Conservation (phyloP, 2,888 invertebrate species). For the Dryomyza anilis region DNA sequence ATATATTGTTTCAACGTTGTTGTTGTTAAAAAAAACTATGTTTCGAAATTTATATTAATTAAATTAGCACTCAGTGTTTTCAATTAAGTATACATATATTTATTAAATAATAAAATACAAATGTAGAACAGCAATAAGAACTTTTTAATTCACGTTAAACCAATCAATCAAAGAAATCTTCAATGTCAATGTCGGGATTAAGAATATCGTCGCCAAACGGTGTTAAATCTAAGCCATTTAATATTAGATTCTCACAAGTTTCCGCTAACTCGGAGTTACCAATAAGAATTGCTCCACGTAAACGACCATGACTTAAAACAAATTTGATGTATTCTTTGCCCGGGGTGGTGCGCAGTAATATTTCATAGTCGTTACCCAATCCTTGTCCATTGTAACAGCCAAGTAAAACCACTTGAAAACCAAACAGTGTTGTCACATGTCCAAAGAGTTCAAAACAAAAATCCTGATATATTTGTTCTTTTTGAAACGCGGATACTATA, state of each 20-base stretch:
- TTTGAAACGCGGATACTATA: constrained; percentile 69
- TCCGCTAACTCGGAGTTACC: constrained; percentile 98
- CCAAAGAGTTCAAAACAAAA: constrained; percentile 98
- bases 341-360: constrained; percentile 82
- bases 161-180: constrained; percentile 95
- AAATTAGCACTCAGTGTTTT: too few species aligned
- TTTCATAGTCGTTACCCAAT: constrained; percentile 78
- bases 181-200: constrained; percentile 95
- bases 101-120: too few species aligned
- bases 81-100: too few species aligned
- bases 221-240: constrained; percentile 90
- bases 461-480: constrained; percentile 78
- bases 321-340: constrained; percentile 85
- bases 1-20: too few species aligned
- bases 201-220: constrained; percentile 89
- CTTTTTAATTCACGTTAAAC: too few species aligned
- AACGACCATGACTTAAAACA: constrained; percentile 78
- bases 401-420: constrained; percentile 87
- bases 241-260: constrained; percentile 96
- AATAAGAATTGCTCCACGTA: constrained; percentile 93
- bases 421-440: constrained; percentile 94
- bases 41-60: too few species aligned
- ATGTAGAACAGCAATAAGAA: too few species aligned
- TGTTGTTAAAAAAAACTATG: too few species aligned
- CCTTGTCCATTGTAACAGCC: constrained; percentile 94